A percentile compares a stretch with the other conserved stretches of the same genome.
These are phyloP conservation scores for Parnassius smintheus DNA, from an alignment of 2,888 invertebrate genomes.

Conservation along the genomic window DNA sequence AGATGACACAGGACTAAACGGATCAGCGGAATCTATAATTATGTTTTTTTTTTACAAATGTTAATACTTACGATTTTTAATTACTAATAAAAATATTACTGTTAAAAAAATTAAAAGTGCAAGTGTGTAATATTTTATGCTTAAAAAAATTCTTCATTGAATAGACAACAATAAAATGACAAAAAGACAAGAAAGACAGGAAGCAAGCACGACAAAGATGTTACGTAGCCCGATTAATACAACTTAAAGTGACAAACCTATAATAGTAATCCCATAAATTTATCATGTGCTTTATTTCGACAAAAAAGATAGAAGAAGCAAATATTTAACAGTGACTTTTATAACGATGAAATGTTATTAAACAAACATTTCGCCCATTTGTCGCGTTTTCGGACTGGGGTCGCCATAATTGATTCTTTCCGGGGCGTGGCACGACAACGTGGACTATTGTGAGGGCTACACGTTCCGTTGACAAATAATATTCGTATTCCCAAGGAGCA, in stretches of 20 bases:
- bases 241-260: conserved; percentile 54
- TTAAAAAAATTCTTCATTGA: too few relatives aligned
- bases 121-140: too few relatives aligned
- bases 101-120: too few relatives aligned
- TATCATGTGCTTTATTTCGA: not conserved
- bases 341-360: conserved; percentile 76
- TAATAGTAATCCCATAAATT: not conserved
- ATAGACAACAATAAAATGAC: not conserved
- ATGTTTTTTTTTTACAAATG: too few relatives aligned
- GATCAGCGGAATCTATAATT: too few relatives aligned
- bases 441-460: conserved; percentile 56
- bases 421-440: conserved; percentile 66
- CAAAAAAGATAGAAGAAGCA: conserved; percentile 52
- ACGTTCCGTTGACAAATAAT: conserved; percentile 62
- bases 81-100: too few relatives aligned
- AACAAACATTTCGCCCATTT: conserved; percentile 80
- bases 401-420: conserved; percentile 79
- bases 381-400: conserved; percentile 67
- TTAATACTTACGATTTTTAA: too few relatives aligned
- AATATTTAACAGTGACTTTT: conserved; percentile 73
- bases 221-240: conserved; percentile 28
- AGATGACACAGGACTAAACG: too few relatives aligned
- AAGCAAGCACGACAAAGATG: conserved; percentile 53
- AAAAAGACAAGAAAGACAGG: not conserved
- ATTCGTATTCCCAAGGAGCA: conserved; percentile 64